Conservation (phyloP, 2,113 vertebrate species). For the Sus scrofa region T2T-Sscrofa CM000826.6:102684001-102684500, state of each 20-base stretch:
- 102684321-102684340: background rate
- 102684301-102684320: background rate
- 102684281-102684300: slow-evolving; percentile 37
- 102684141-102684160: slow-evolving; percentile 42
- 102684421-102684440: background rate
- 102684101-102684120: background rate
- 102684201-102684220: background rate
- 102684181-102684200: background rate
- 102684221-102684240: slow-evolving; percentile 36
- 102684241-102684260: background rate
- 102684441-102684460: background rate
- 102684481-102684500: background rate
- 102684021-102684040: background rate
- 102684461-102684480: background rate
- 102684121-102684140: slow-evolving; percentile 32
- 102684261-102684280: slow-evolving; percentile 31
- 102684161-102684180: background rate
- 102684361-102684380: background rate
- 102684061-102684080: background rate
- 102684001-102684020: background rate
- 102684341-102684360: background rate
- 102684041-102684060: background rate
- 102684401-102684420: background rate
- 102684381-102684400: background rate
- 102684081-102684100: background rate